Percentiles rank a stretch among this genome's conserved stretches.
These are phyloP conservation scores for Torymus texanus DNA, from an alignment of 2,888 invertebrate genomes.

Conservation along the genomic window DNA sequence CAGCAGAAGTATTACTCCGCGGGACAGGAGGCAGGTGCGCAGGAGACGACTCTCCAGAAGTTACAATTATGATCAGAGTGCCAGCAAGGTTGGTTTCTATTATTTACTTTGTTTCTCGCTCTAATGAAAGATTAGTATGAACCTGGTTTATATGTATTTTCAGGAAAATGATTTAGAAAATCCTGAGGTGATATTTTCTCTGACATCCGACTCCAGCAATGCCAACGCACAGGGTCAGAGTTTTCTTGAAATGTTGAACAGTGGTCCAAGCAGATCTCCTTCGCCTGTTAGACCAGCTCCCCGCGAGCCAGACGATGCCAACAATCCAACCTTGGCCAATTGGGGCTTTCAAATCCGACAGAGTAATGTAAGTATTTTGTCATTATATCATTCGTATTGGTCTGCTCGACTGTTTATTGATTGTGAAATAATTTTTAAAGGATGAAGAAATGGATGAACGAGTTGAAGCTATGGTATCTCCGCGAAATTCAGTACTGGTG, in stretches of 20 bases:
- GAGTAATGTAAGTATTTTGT: slow-evolving; percentile 62
- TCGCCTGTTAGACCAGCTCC: slow-evolving; percentile 71
- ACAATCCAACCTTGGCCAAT: slow-evolving; percentile 71
- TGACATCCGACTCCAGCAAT: slow-evolving; percentile 62
- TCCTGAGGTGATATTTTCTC: slow-evolving; percentile 63
- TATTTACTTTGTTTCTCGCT: not conserved
- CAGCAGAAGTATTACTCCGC: slow-evolving; percentile 79
- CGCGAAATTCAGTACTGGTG: slow-evolving; percentile 78
- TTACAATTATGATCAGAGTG: slow-evolving; percentile 64
- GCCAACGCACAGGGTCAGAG: slow-evolving; percentile 63
- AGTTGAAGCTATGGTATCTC: slow-evolving; percentile 78
- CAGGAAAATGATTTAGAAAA: slow-evolving; percentile 69
- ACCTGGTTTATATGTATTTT: not conserved
- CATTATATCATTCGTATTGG: not conserved
- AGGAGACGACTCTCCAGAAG: slow-evolving; percentile 66
- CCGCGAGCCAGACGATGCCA: slow-evolving; percentile 68
- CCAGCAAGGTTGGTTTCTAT: slow-evolving; percentile 65
- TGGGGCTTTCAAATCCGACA: slow-evolving; percentile 71
- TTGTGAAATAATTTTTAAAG: slow-evolving; percentile 56
- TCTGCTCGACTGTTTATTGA: slow-evolving; percentile 43
- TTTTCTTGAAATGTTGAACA: slow-evolving; percentile 73
- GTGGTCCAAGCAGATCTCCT: slow-evolving; percentile 72
- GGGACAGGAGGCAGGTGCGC: slow-evolving; percentile 75
- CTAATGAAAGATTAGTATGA: not conserved
- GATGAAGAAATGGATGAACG: slow-evolving; percentile 68